Evolutionary conservation across 2,113 vertebrate species (phyloP).

Genomic region (Rhynchomys soricoides): DNA sequence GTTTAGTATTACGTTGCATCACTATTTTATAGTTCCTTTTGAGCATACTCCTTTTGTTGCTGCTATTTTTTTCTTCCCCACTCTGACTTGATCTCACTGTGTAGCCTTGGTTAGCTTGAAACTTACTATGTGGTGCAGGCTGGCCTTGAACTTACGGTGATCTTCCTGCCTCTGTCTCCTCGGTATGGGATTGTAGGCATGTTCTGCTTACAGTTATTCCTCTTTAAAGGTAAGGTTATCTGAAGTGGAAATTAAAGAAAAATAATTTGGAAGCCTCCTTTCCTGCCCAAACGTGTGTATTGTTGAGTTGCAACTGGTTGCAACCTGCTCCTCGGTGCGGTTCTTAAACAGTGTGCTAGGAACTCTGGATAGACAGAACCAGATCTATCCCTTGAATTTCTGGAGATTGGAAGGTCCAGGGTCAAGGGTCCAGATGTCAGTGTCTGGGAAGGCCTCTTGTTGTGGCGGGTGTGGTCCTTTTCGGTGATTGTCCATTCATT

Average conservation of each 20-base stretch:
- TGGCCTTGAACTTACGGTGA: not conserved
- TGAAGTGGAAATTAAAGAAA: not conserved
- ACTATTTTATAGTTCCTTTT: not conserved
- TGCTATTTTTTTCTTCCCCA: not conserved
- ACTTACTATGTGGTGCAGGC: not conserved
- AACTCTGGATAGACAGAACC: no score
- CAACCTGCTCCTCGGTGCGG: no score
- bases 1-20: not conserved
- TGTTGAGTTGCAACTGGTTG: not conserved
- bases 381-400: no score
- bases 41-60: not conserved
- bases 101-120: not conserved
- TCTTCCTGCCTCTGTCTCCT: not conserved
- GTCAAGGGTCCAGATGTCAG: no score
- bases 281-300: not conserved
- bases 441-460: not conserved
- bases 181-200: not conserved
- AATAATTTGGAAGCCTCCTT: not conserved
- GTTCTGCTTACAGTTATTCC: not conserved
- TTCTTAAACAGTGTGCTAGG: no score
- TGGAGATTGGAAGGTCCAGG: no score
- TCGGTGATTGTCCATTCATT: not conserved
- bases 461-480: not conserved
- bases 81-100: not conserved
- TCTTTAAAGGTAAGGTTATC: not conserved